Base-by-base conservation (phyloP, 2,113 vertebrate genomes). In the Tachysurus fulvidraco region DNA sequence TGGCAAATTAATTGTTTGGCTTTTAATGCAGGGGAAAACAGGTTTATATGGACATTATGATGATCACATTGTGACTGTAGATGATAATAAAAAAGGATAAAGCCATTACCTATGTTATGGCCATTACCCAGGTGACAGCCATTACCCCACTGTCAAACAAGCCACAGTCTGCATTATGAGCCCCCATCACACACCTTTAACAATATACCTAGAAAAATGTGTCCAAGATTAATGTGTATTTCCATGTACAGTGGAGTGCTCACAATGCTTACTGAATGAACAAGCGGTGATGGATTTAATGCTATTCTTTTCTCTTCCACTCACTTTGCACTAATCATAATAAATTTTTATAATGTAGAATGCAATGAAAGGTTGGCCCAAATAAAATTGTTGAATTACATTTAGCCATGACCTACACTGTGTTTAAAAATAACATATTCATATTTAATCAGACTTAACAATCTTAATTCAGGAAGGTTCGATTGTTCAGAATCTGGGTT, bases 351-450 rank as follows among this genome's bases (percentile, higher is more conserved):
- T 16, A 46, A 8, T 74, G 13, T 54, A 54, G 14, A 54, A 54
- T 9, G 2, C 13, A 21, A 16, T 28, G 74, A 54, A 77, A 77
- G 2, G 13, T 28, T 54, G 60, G 67, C 59, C 30, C 30, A 69
- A 41, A 84, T 71, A 84, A 71, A 59, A 41, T 8, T n/a, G 62
- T 25, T 84, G 46, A 46, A 71, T 60, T 84, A 71, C 67, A 55
- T 5, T 83, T n/a, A 59, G 14, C 52, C 64, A 44, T 79, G 73
- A 84, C 52, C 54, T 71, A 44, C 54, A 74, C 7, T 23, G 76
- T 17, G 52, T 73, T 64, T 28, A 28, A 57, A 28, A 71, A n/a
- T 57, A 59, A 28, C 65, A 57, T 55, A 55, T 84, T 41, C 50
- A 74, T 74, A 74, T 81, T 85, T 85, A 74, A 16, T 62, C 5